These are phyloP conservation scores for Paramormyrops kingsleyae DNA, from an alignment of 2,113 vertebrate genomes.

Conservation along the genomic window DNA sequence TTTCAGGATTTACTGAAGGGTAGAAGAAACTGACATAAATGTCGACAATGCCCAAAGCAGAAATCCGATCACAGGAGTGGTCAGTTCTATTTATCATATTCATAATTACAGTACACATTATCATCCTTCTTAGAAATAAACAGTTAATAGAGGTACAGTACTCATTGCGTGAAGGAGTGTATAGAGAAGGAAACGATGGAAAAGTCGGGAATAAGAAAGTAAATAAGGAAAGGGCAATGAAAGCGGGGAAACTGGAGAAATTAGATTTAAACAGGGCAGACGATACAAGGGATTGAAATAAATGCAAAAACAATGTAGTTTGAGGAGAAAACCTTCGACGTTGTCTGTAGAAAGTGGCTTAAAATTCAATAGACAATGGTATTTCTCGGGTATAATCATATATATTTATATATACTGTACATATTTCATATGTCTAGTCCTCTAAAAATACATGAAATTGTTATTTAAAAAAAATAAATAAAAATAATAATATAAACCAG, in stretches of 20 bases:
- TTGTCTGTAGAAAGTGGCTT: background rate
- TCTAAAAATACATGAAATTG: background rate
- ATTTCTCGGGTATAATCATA: background rate
- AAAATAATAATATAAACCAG: background rate
- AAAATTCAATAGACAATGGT: background rate
- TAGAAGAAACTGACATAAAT: conserved; percentile 18
- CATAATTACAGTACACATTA: background rate
- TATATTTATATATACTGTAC: background rate
- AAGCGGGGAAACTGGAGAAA: background rate
- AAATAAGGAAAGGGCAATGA: background rate
- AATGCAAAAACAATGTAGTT: background rate
- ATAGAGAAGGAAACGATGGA: background rate
- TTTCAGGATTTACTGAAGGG: conserved; percentile 24
- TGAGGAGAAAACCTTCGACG: background rate
- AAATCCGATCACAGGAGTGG: background rate
- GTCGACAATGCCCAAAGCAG: background rate
- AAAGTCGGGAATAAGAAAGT: background rate
- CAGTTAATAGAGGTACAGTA: conserved; percentile 11
- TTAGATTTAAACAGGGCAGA: background rate
- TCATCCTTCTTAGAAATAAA: background rate
- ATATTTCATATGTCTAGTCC: background rate
- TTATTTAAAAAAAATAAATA: background rate
- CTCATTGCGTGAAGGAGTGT: background rate
- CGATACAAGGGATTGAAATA: conserved; percentile 5
- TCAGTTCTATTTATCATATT: background rate